phyloP scores from a whole-genome alignment of 2,888 invertebrate species.

The Ptychoptera albimana region DNA sequence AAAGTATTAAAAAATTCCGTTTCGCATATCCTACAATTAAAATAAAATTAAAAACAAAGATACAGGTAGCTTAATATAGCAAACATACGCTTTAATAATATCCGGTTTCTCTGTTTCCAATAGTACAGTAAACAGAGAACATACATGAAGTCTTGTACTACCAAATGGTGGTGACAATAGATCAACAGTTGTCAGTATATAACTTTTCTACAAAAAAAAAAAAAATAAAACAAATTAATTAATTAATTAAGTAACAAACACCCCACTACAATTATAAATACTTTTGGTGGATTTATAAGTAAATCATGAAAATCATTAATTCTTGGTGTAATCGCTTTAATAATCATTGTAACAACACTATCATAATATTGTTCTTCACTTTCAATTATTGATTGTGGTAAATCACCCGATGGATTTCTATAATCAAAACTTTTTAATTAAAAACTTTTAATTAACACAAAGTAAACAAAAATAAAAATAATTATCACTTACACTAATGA shows the following conservation, averaged over 20 bases:
- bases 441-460: no score
- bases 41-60: slow-evolving; percentile 4
- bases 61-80: not conserved
- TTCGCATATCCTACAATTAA: slow-evolving; percentile 21
- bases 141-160: slow-evolving; percentile 61
- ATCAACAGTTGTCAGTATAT: slow-evolving; percentile 54
- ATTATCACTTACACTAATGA: slow-evolving; percentile 11
- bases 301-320: slow-evolving; percentile 54
- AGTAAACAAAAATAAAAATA: not conserved
- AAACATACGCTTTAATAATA: slow-evolving; percentile 47
- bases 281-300: slow-evolving; percentile 51
- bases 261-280: slow-evolving; percentile 17
- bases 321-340: slow-evolving; percentile 45
- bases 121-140: slow-evolving; percentile 61
- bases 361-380: slow-evolving; percentile 41
- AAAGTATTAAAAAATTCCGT: slow-evolving; percentile 44
- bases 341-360: slow-evolving; percentile 42
- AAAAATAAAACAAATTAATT: slow-evolving; percentile 4
- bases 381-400: slow-evolving; percentile 19
- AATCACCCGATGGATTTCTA: slow-evolving; percentile 27
- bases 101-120: slow-evolving; percentile 54
- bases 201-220: slow-evolving; percentile 34
- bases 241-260: slow-evolving; percentile 1
- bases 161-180: slow-evolving; percentile 60
- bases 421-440: not conserved